Percentiles rank a stretch among this genome's conserved stretches.
Evolutionary conservation across 2,797 vertebrate genomes (phyloP).

Genomic region (Oryzias sinensis): DNA sequence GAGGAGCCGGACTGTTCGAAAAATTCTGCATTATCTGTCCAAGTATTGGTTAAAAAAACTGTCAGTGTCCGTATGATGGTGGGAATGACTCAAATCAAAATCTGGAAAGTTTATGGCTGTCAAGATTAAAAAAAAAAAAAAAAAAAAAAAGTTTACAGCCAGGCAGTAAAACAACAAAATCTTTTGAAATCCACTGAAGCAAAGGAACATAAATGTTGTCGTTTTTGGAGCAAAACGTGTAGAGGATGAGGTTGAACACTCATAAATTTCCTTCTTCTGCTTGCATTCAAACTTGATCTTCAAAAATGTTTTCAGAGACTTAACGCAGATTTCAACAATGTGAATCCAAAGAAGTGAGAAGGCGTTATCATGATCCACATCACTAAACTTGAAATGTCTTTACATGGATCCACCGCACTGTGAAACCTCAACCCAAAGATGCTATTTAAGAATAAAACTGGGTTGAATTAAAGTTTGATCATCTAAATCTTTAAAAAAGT

Average conservation of each 20-base stretch:
- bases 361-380: constrained; percentile 45
- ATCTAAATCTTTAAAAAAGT: constrained; percentile 35
- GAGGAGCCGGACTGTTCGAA: constrained; percentile 76
- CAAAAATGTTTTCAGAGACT: constrained; percentile 24
- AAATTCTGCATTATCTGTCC: constrained; percentile 81
- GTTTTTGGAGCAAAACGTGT: constrained; percentile 23
- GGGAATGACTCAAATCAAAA: constrained; percentile 63
- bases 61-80: constrained; percentile 44
- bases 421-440: constrained; percentile 48
- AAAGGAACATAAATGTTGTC: constrained; percentile 25
- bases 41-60: constrained; percentile 42
- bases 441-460: constrained; percentile 38
- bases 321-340: constrained; percentile 25
- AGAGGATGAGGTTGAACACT: constrained; percentile 30
- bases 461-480: constrained; percentile 31
- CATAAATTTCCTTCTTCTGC: no score
- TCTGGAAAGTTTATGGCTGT: constrained; percentile 56
- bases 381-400: constrained; percentile 59
- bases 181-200: constrained; percentile 54
- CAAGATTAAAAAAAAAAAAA: constrained; percentile 36
- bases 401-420: constrained; percentile 37
- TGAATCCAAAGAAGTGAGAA: constrained; percentile 13
- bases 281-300: not conserved
- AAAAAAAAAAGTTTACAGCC: constrained; percentile 38
- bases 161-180: constrained; percentile 61